Evolutionary conservation across 2,888 invertebrate species (phyloP).

Genomic region (Drosophila prostipennis): DNA sequence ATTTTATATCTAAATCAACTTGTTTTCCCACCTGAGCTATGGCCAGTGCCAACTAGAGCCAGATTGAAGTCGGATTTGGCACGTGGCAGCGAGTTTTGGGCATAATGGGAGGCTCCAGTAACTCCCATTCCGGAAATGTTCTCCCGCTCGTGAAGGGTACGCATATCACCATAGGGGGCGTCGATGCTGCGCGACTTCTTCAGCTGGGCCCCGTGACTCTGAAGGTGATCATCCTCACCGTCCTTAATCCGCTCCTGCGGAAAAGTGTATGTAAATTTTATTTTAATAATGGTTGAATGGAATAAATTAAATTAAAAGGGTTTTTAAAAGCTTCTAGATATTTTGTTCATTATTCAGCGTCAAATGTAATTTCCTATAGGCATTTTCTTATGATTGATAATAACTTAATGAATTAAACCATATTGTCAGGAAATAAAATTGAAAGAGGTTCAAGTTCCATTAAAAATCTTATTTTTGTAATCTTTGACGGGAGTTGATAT

Average conservation of each 20-base stretch:
- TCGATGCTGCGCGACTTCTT: constrained; percentile 95
- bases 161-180: constrained; percentile 93
- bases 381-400: not conserved
- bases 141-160: constrained; percentile 86
- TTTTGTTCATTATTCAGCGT: too few relatives aligned
- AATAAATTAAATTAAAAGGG: too few relatives aligned
- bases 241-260: constrained; percentile 82
- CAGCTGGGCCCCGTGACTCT: constrained; percentile 86
- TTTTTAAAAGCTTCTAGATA: too few relatives aligned
- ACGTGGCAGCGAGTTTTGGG: constrained; percentile 86
- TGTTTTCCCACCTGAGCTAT: constrained; percentile 42
- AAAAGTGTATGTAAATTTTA: too few relatives aligned
- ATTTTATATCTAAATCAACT: too few relatives aligned
- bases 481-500: not conserved
- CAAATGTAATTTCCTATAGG: too few relatives aligned
- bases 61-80: constrained; percentile 95
- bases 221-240: constrained; percentile 86
- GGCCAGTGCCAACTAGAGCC: constrained; percentile 82
- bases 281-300: too few relatives aligned
- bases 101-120: constrained; percentile 82
- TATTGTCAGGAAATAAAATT: not conserved
- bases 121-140: constrained; percentile 38
- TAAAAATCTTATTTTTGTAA: not conserved
- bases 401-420: not conserved
- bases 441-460: not conserved